Evolutionary conservation across 2,113 vertebrate species (phyloP).

Genomic region (Lanius ludovicianus): DNA sequence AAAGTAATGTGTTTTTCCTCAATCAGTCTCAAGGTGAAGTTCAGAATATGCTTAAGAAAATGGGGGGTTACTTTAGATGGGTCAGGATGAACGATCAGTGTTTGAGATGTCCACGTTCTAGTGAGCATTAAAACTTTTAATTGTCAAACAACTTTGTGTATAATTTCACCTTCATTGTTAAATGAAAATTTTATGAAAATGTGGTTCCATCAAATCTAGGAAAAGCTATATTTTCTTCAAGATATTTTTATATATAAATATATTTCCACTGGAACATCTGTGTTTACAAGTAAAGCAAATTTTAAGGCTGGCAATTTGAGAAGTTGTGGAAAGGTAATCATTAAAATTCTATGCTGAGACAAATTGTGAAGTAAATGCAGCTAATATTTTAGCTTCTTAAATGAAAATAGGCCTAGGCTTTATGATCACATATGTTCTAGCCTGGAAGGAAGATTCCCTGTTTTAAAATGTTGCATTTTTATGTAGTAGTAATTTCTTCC

Average conservation of each 20-base stretch:
- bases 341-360: neutral
- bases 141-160: neutral
- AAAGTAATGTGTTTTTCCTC: neutral
- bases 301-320: neutral
- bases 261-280: neutral
- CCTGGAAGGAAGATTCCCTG: conserved; percentile 18
- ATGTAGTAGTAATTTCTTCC: conserved; percentile 59
- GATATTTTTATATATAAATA: neutral
- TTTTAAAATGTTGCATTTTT: conserved; percentile 50
- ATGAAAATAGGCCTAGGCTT: conserved; percentile 29
- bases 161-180: neutral
- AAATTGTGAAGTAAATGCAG: conserved; percentile 2
- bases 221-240: neutral
- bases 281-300: neutral
- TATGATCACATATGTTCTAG: conserved; percentile 3
- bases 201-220: neutral
- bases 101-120: neutral
- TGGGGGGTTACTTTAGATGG: neutral
- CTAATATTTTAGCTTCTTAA: conserved; percentile 40
- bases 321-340: neutral
- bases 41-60: neutral
- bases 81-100: neutral
- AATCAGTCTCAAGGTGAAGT: neutral
- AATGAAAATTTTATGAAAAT: neutral
- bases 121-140: neutral